These are phyloP conservation scores for Coendou prehensilis DNA, from an alignment of 2,797 vertebrate species.

Conservation along the genomic window DNA sequence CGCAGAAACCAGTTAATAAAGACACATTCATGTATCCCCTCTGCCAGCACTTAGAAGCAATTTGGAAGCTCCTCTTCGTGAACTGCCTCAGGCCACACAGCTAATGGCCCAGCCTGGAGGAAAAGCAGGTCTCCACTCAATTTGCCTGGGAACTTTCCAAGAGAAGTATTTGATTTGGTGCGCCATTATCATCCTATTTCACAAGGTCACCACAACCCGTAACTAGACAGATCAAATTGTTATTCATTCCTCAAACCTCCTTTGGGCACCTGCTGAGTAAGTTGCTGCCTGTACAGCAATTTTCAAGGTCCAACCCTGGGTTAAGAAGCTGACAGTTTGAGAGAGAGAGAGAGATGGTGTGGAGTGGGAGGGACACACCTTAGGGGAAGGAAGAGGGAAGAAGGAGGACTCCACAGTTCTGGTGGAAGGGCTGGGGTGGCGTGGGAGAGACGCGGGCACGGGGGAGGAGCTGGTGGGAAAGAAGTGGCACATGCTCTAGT, in stretches of 20 bases:
- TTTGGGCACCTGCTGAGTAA: neutral
- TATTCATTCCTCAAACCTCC: neutral
- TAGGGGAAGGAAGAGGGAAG: neutral
- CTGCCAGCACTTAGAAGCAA: neutral
- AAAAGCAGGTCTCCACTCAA: neutral
- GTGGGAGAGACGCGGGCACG: neutral
- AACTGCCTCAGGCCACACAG: neutral
- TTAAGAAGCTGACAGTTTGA: neutral
- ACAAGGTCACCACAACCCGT: neutral
- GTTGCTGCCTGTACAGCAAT: too few relatives aligned
- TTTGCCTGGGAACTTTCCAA: neutral
- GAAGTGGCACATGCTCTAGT: neutral
- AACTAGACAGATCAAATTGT: neutral
- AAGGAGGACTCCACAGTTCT: neutral
- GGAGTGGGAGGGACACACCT: neutral
- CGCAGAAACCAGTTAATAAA: neutral
- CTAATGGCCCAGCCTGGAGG: neutral
- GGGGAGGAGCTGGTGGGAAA: neutral
- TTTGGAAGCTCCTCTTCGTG: neutral
- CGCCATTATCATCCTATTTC: neutral
- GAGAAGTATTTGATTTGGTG: constrained; percentile 21
- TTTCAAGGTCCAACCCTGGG: neutral
- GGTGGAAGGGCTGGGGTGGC: too few relatives aligned
- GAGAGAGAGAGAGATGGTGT: too few relatives aligned
- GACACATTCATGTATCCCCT: neutral